Base-by-base conservation (phyloP, 2,113 vertebrate species). In the Notothenia rossii region DNA sequence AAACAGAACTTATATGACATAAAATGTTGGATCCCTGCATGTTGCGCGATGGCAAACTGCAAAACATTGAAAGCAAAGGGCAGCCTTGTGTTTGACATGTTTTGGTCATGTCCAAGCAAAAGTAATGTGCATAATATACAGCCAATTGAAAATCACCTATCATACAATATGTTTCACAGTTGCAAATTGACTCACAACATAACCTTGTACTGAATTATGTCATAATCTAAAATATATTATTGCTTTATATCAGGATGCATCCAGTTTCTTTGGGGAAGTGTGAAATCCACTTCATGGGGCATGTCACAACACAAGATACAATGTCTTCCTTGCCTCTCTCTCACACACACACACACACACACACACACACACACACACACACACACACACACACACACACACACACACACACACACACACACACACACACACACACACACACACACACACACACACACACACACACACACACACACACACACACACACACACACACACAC, bases 301-400 rank as follows among this genome's bases (percentile, higher is more conserved):
- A 22, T 70, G 53, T 70, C n/a, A 64, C 54, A 77, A 46, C 71
- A 74, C 1, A 55, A 69, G 8, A 62, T 71, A 53, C 64, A 36
- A 75, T n/a, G 40, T 14, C 40, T 46, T 40, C 46, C 36, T 29
- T 29, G 29, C 29, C 29, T 29, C 29, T 29, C 29, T 40, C 5
- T 7, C 4, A n/a, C n/a, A n/a, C n/a, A n/a, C n/a, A n/a, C n/a
- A n/a, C n/a, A n/a, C n/a, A n/a, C n/a, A n/a, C n/a, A n/a, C n/a
- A n/a, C n/a, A n/a, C n/a, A n/a, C 40, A 15, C 62, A 77, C 36
- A 36, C 36, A 36, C 36, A 36, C 36, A 36, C 36, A 36, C 36
- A 36, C 36, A 36, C 36, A 7, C 36, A 36, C 36, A 7, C 36
- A 36, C 36, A 36, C 36, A 7, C 36, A 36, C 36, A 40, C 36